Evolutionary conservation across 2,888 invertebrate genomes (phyloP).

Genomic region (Lasioglossum leucozonium): DNA sequence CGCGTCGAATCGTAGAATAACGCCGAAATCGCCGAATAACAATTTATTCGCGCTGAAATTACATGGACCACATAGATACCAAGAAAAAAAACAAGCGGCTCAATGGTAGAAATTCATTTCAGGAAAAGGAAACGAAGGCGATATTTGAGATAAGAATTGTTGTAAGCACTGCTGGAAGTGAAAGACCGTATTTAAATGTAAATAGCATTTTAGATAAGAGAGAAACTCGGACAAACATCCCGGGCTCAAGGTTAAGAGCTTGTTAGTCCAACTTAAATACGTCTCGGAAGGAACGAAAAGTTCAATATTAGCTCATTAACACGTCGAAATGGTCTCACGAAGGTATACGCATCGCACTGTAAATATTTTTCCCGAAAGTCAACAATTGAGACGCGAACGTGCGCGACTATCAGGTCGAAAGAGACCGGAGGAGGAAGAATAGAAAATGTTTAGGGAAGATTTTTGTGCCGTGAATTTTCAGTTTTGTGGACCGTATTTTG

Average conservation of each 20-base stretch:
- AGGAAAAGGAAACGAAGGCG: not conserved
- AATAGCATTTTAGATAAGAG: slow-evolving; percentile 1
- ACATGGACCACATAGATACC: no score
- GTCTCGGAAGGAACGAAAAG: slow-evolving; percentile 31
- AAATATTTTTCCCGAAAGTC: slow-evolving; percentile 47
- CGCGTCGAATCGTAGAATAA: not conserved
- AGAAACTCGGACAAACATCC: not conserved
- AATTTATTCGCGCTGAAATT: no score
- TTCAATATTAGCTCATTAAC: slow-evolving; percentile 54
- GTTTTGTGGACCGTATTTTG: not conserved
- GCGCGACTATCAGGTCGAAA: not conserved
- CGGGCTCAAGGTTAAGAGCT: not conserved
- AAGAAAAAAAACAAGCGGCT: not conserved
- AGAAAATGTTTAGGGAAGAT: not conserved
- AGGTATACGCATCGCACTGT: slow-evolving; percentile 26
- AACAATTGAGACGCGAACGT: slow-evolving; percentile 14
- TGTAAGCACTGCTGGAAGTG: not conserved
- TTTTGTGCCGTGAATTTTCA: not conserved
- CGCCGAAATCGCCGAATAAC: no score
- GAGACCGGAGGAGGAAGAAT: not conserved
- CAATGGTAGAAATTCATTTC: not conserved
- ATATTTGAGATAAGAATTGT: not conserved
- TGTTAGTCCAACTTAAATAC: slow-evolving; percentile 22
- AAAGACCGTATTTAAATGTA: not conserved
- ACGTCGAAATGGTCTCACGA: slow-evolving; percentile 32